Evolutionary conservation across 2,888 invertebrate species (phyloP), one percentile per base, ranked within the genome.

Genomic region (Asteroscopus sphinx): DNA sequence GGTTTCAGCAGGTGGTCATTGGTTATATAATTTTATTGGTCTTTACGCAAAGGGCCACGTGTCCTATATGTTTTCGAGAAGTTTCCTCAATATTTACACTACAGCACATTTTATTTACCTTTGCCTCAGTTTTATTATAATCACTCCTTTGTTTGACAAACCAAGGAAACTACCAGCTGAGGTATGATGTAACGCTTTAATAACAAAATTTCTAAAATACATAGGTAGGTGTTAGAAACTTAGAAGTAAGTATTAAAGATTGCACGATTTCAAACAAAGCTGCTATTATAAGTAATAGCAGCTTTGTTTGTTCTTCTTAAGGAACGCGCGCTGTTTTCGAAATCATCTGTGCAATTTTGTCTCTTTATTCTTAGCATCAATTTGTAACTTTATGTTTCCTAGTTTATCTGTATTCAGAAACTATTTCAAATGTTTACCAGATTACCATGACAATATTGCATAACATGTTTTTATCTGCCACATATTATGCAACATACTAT

Each of bases 141-240:
- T 44, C 57, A 39, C 35, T 48, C 26, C 32, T 53, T 39, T 64
- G 70, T 66, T 48, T 64, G 36, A 35, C 12, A 36, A 62, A 49
- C 28, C 45, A 39, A 67, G 68, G 65, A 69, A 56, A 57, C 46
- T 52, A 32, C 36, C 17, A 16, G 37, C 25, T 48, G 33, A 16
- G 28, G 28, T 13, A 45, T 58, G 52, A 36, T 28, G 44, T 32
- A 67, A 36, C 25, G 36, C n/a, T 70, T 67, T 39, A 51, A 52
- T 58, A 64, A 70, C 51, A 44, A 11, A 32, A 39, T 61, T 46
- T 51, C 32, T 46, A 11, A 13, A 7, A n/a, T 36, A n/a, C 13
- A 12, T 46, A 21, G 12, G 4, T 2, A 8, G n/a, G 4, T 16
- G n/a, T n/a, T n/a, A n/a, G n/a, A n/a, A n/a, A n/a, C n/a, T 54